Conservation (phyloP, 2,797 vertebrate genomes). For the Scyliorhinus canicula region DNA sequence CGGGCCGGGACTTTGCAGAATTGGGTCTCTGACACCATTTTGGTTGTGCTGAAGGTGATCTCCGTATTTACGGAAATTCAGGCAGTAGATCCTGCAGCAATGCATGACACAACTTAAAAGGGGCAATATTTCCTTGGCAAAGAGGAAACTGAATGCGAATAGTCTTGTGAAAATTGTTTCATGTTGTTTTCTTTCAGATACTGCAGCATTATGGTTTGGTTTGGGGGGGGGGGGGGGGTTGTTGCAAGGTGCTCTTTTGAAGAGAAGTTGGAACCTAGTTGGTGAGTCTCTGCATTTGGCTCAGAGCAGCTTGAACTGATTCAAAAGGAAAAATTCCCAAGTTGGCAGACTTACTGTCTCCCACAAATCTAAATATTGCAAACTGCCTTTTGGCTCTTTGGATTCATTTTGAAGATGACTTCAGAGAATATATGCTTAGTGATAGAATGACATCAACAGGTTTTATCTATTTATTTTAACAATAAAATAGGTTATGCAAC, state of each 20-base stretch:
- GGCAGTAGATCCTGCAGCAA: neutral
- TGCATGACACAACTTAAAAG: neutral
- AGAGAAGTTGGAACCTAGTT: neutral
- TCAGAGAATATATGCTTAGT: neutral
- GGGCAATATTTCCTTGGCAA: neutral
- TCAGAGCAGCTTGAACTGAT: neutral
- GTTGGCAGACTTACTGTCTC: neutral
- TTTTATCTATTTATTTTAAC: neutral
- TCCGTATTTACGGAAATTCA: too few relatives aligned
- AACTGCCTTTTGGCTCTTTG: conserved; percentile 16
- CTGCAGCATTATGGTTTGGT: neutral
- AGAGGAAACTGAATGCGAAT: neutral
- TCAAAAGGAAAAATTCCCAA: neutral
- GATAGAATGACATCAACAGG: neutral
- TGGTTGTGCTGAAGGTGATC: too few relatives aligned
- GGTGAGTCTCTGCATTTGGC: neutral
- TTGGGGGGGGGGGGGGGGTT: too few relatives aligned
- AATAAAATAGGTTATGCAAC: neutral
- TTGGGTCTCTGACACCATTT: too few relatives aligned
- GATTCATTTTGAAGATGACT: conserved; percentile 9
- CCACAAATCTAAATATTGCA: neutral
- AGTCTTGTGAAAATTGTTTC: neutral
- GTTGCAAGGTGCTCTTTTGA: neutral
- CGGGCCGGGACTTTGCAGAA: too few relatives aligned
- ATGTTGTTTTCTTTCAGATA: neutral